phyloP scores from a whole-genome alignment of 2,888 invertebrate genomes.

The Phasia obesa region DNA sequence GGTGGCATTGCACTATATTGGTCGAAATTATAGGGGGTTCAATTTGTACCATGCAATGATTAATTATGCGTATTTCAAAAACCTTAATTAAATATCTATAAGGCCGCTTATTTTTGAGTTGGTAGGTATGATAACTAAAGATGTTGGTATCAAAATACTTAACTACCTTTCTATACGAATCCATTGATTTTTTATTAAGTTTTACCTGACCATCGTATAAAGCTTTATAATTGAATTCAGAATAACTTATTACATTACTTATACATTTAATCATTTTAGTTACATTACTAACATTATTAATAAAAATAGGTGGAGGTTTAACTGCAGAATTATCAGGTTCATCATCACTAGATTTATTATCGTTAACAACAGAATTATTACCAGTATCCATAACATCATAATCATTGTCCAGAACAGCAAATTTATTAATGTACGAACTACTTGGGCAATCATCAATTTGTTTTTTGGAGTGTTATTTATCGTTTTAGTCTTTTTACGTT shows the following conservation, averaged over 20 bases:
- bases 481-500: constrained; percentile 8
- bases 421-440: constrained; percentile 20
- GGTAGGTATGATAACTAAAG: constrained; percentile 39
- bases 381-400: constrained; percentile 10
- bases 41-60: constrained; percentile 8
- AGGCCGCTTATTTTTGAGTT: constrained; percentile 28
- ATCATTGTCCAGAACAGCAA: constrained; percentile 7
- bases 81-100: constrained; percentile 11
- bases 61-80: constrained; percentile 16
- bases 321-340: not conserved
- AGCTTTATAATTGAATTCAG: constrained; percentile 39
- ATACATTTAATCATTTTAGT: not conserved
- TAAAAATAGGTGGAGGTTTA: constrained; percentile 41
- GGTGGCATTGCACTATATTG: constrained; percentile 13
- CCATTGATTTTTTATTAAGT: constrained; percentile 33
- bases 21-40: not conserved
- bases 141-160: constrained; percentile 42
- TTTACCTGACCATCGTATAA: constrained; percentile 29
- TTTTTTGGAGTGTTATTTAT: constrained; percentile 6
- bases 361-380: constrained; percentile 10
- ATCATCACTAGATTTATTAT: not conserved
- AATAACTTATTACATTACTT: constrained; percentile 13
- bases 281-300: constrained; percentile 13
- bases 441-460: constrained; percentile 11
- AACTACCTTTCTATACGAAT: constrained; percentile 29